Evolutionary conservation across 2,113 vertebrate species (phyloP), one percentile per base, ranked within the genome.

Genomic region (Entosphenus tridentatus): DNA sequence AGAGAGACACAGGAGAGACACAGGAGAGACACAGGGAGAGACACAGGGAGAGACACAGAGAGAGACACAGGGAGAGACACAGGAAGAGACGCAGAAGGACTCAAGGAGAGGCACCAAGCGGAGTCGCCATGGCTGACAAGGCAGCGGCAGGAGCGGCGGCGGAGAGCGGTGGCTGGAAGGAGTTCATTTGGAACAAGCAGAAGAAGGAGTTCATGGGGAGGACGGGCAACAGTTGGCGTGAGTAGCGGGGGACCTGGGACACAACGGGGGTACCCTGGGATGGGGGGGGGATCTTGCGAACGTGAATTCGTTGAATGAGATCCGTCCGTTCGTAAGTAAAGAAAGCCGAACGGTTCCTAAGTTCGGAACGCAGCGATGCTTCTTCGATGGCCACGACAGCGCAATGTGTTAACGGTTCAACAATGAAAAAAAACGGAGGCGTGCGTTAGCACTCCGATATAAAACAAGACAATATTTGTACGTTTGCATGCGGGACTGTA

Each of bases 121-220:
- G 62, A 65, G n/a, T 65, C 9, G 21, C 21, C 10, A 65, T 65
- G 62, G 10, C 62, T 21, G 77, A 74, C 58, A 92, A 89, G 88
- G 81, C 87, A 70, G 80, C 79, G 69, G 80, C 21, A 21, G 21
- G 81, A 4, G 87, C 85, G 77, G 73, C 74, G 77, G 83, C 87
- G 12, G 77, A 71, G 10, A 83, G 85, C 71, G 87, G 86, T 68
- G 82, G 85, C 68, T 92, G 87, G 88, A 87, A 78, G 81, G 82
- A 71, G 57, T 92, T 92, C 76, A 10, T 92, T 74, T 92, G 88
- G 88, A 86, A 89, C 79, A 85, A 86, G 2, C 86, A 92, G 73
- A 89, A 84, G 76, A 86, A 77, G 77, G 87, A 90, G 76, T 87
- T 89, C 75, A 70, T 90, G n/a, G 88, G 88, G 74, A 81, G 88